These are phyloP conservation scores for Manis pentadactyla DNA, from an alignment of 2,797 vertebrate genomes.

Conservation along the genomic window DNA sequence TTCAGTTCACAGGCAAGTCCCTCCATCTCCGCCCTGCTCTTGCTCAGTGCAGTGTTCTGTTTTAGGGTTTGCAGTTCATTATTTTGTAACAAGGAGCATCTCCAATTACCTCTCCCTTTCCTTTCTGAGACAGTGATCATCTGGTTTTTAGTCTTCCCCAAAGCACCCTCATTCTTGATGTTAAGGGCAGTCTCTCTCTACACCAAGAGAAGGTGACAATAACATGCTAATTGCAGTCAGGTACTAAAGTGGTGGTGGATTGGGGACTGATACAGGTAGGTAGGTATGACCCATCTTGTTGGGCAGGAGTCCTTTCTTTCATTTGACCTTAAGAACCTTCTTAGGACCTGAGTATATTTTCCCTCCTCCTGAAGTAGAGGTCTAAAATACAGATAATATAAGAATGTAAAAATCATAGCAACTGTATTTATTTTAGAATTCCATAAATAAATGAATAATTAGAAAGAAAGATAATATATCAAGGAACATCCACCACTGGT, in stretches of 20 bases:
- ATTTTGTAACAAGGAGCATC: conserved; percentile 44
- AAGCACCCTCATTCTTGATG: conserved; percentile 52
- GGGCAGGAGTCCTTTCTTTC: conserved; percentile 23
- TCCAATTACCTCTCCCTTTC: not conserved
- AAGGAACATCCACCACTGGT: not conserved
- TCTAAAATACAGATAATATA: conserved; percentile 52
- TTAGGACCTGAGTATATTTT: conserved; percentile 3
- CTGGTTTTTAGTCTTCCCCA: conserved; percentile 52
- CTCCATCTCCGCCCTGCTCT: conserved; percentile 18
- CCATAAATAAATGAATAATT: conserved; percentile 43
- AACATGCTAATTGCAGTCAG: conserved; percentile 11
- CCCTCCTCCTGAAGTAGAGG: conserved; percentile 23
- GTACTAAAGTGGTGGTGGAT: not conserved
- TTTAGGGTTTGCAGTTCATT: conserved; percentile 47
- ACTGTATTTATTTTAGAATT: conserved; percentile 43
- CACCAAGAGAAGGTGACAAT: not conserved
- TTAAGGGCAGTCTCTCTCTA: conserved; percentile 47
- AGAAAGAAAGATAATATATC: not conserved
- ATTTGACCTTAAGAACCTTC: conserved; percentile 53
- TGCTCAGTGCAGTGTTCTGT: conserved; percentile 3
- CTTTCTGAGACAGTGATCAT: conserved; percentile 55
- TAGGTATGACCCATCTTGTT: not conserved
- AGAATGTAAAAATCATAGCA: conserved; percentile 6
- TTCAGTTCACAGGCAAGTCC: conserved; percentile 47
- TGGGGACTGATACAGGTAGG: not conserved